Evolutionary conservation across 2,113 vertebrate genomes (phyloP), one percentile per base, ranked within the genome.

Genomic region (Catharus fuscescens): DNA sequence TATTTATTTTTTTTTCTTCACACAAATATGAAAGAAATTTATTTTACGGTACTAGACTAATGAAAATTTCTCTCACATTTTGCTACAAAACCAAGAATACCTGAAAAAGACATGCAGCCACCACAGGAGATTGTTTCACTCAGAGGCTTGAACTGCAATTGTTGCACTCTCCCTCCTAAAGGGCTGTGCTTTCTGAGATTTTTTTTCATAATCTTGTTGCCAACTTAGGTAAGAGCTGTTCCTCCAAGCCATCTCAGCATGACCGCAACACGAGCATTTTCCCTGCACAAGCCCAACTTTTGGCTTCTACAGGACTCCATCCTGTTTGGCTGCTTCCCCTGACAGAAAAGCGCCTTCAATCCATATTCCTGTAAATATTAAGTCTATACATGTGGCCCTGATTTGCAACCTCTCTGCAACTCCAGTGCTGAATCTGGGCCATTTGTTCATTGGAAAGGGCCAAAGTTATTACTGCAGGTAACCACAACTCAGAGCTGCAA

Each of bases 401-500:
- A 97, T 97, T 97, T 95, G 60, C 87, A 95, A 28, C 50, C 61
- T 84, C 86, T 80, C 72, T 89, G 70, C 54, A 89, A 47, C 93
- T 85, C 73, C 29, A 42, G 57, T 93, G 80, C 83, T 95, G 71
- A 95, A 93, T 79, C 48, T 73, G 52, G 60, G 90, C 86, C 87
- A 91, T 92, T 96, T 87, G 38, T 80, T 89, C 80, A 76, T 61
- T 60, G 77, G 7, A 83, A 92, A 91, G 47, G 70, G 69, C 65
- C 83, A 86, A 93, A 91, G 54, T 93, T 94, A 79, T 95, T 96
- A 86, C 66, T 50, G 60, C 76, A 93, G 95, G 93, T 96, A 97
- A 95, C 80, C 94, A 88, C 85, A 91, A 82, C 90, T 80, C 85
- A 81, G 45, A 91, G 54, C 82, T 93, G 64, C 88, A 93, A 92